Base-by-base conservation (phyloP, 2,797 vertebrate species). In the Xiphorhynchus erythropygius region DNA sequence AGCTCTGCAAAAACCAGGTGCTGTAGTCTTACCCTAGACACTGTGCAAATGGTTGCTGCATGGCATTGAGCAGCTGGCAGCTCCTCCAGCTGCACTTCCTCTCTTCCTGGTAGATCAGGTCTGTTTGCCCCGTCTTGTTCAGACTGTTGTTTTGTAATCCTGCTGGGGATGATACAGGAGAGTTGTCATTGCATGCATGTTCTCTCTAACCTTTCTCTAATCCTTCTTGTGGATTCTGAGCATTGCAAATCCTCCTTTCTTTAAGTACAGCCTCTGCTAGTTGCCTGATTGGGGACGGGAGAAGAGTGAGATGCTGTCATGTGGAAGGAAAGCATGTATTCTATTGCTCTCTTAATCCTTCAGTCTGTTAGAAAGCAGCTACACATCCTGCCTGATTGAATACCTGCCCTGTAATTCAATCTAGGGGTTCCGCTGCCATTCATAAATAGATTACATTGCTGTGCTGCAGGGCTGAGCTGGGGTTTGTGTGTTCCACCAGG, bases 371-470 rank as follows among this genome's bases (percentile, higher is more conserved):
- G 79, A 89, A 92, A 80, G 90, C 81, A 93, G 91, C 78, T 83
- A 77, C 79, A 28, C 82, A 69, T 96, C 89, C 94, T 89, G 95
- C 59, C 88, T 93, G 96, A 95, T 96, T 92, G 93, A 96, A 95
- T 96, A 95, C 95, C 90, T 95, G 89, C 90, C 90, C 95, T 7
- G 47, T 97, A 96, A 96, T 93, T 97, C 90, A 93, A 91, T 96
- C 92, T 71, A 4, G 9, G 82, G 92, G 94, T 94, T 96, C 94
- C 21, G 30, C 87, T 96, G 94, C 81, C 94, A 52, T 95, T 94
- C 89, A 28, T 92, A 95, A 96, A 57, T 24, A 90, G 91, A 90
- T 92, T 89, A 86, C 24, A 1, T 10, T 41, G 80, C 88, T 73
- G 33, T 70, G 70, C 75, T 84, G 87, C 13, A 4, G 22, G 37